Conservation (phyloP, 2,888 invertebrate genomes). For the Leistus spinibarbis region DNA sequence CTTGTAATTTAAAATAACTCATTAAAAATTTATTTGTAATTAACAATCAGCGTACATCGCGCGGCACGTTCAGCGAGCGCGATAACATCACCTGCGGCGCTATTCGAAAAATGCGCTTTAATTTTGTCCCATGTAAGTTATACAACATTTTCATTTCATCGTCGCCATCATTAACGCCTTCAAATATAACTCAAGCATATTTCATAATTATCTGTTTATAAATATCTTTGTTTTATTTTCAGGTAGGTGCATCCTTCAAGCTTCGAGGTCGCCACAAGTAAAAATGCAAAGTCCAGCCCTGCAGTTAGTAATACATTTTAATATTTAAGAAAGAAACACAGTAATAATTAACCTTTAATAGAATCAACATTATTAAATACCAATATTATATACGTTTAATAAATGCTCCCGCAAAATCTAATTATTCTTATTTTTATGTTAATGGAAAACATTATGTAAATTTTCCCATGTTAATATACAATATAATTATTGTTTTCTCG, state of each 20-base stretch:
- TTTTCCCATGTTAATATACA: too few species aligned
- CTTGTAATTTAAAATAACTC: conserved; percentile 14
- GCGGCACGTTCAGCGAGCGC: neutral
- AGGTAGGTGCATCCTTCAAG: neutral
- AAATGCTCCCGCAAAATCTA: too few species aligned
- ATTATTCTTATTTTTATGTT: too few species aligned
- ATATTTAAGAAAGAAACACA: too few species aligned
- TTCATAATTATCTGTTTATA: neutral
- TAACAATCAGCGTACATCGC: neutral
- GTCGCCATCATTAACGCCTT: neutral
- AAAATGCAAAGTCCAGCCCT: neutral
- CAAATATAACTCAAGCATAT: neutral
- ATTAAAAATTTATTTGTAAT: neutral
- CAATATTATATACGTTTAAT: too few species aligned
- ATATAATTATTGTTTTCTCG: too few species aligned
- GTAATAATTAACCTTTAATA: too few species aligned
- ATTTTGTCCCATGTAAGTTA: neutral
- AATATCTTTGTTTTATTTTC: neutral
- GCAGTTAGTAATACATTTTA: neutral
- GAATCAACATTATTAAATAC: too few species aligned
- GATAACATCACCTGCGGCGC: neutral
- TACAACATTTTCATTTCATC: neutral
- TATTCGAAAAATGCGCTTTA: neutral
- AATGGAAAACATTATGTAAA: too few species aligned
- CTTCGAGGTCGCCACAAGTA: neutral